phyloP scores from a whole-genome alignment of 2,113 vertebrate genomes.

The Machaerirhynchus nigripectus region DNA sequence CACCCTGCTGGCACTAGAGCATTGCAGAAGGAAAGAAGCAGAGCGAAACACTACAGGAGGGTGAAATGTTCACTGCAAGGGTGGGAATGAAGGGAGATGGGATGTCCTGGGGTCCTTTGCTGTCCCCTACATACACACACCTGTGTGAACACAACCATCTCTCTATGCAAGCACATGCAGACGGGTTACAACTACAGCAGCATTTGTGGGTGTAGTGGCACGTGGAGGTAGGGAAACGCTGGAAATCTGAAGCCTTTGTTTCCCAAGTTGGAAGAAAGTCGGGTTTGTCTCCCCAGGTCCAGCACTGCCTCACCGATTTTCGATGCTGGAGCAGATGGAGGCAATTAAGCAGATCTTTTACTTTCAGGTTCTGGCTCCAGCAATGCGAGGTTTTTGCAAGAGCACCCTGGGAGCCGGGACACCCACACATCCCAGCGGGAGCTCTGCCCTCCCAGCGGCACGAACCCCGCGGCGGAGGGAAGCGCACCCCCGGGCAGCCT shows the following conservation, averaged over 20 bases:
- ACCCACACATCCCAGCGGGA: background rate
- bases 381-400: background rate
- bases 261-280: background rate
- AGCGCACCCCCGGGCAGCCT: background rate
- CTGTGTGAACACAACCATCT: background rate
- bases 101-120: background rate
- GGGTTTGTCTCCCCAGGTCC: background rate
- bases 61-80: background rate
- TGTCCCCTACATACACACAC: accelerated
- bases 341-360: background rate
- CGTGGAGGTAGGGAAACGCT: background rate
- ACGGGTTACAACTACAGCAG: background rate
- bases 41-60: background rate
- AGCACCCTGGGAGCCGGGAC: background rate
- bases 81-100: background rate
- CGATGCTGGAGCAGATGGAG: background rate
- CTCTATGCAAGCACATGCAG: background rate
- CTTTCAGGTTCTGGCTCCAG: background rate
- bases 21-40: background rate
- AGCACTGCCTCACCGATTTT: background rate
- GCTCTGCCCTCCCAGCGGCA: background rate
- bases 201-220: background rate
- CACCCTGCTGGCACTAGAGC: background rate
- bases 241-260: background rate
- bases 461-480: background rate